These are phyloP conservation scores for Pycnomerus fuliginosus DNA, from an alignment of 2,888 invertebrate genomes.

Conservation along the genomic window DNA sequence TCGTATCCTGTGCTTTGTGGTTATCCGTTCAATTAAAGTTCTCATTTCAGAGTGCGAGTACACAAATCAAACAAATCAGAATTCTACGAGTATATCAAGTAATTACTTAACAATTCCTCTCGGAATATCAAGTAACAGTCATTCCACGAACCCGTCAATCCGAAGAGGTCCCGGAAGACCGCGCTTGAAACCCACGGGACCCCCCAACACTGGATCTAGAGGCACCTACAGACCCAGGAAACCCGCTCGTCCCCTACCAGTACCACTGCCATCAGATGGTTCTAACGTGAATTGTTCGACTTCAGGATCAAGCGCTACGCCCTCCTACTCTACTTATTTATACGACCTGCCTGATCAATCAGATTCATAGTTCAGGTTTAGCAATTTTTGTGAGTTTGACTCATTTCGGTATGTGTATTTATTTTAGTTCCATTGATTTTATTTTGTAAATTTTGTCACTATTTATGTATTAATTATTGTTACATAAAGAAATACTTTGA, in stretches of 20 bases:
- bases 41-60: constrained; percentile 3
- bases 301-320: constrained; percentile 28
- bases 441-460: too few relatives aligned
- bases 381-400: too few relatives aligned
- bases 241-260: constrained; percentile 55
- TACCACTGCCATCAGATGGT: constrained; percentile 49
- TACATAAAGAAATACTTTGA: too few relatives aligned
- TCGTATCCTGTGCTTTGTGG: constrained; percentile 3
- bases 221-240: constrained; percentile 59
- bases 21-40: not conserved
- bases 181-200: constrained; percentile 65
- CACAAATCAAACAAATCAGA: constrained; percentile 20
- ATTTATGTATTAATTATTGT: too few relatives aligned
- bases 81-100: constrained; percentile 27
- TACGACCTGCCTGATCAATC: constrained; percentile 47
- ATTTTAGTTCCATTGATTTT: too few relatives aligned
- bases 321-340: constrained; percentile 43
- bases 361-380: constrained; percentile 25
- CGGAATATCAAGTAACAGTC: constrained; percentile 7
- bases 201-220: constrained; percentile 64
- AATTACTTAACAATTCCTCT: constrained; percentile 28
- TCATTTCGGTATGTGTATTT: too few relatives aligned
- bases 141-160: constrained; percentile 42
- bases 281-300: constrained; percentile 32
- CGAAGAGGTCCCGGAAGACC: constrained; percentile 70